phyloP scores from a whole-genome alignment of 2,113 vertebrate species.

The Craseonycteris thonglongyai region DNA sequence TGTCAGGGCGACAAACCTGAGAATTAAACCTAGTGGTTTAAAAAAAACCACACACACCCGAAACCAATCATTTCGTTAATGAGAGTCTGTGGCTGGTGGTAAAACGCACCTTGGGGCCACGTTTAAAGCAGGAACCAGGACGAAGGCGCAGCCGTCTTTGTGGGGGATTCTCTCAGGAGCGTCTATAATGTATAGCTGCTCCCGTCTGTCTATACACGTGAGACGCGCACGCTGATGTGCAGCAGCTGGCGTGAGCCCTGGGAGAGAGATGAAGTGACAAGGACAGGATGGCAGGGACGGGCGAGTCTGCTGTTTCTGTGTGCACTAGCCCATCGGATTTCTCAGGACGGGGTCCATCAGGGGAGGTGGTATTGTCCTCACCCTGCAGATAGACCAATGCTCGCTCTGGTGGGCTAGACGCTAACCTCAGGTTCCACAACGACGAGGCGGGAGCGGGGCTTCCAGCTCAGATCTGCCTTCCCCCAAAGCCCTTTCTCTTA shows the following conservation, averaged over 20 bases:
- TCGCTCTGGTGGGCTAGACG: neutral
- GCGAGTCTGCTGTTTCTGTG: neutral
- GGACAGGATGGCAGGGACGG: neutral
- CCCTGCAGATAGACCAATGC: neutral
- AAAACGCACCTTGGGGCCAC: constrained; percentile 13
- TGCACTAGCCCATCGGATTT: neutral
- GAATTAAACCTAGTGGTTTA: constrained; percentile 48
- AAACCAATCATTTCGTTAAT: constrained; percentile 27
- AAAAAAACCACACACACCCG: neutral
- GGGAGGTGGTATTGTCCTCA: neutral
- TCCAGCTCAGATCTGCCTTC: neutral
- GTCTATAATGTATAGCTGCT: no score
- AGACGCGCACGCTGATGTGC: no score
- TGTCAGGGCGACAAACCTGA: constrained; percentile 22
- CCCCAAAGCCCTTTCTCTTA: neutral
- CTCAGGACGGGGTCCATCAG: neutral
- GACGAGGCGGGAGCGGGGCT: neutral
- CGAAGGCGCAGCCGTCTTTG: neutral
- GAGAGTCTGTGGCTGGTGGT: constrained; percentile 49
- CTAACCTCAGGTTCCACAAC: neutral
- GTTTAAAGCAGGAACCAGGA: constrained; percentile 19
- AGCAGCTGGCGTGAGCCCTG: no score
- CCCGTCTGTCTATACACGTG: no score
- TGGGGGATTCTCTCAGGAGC: neutral
- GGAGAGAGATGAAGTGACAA: neutral